These are phyloP conservation scores for Sebastes variabilis DNA, from an alignment of 2,797 vertebrate species.

Conservation along the genomic window DNA sequence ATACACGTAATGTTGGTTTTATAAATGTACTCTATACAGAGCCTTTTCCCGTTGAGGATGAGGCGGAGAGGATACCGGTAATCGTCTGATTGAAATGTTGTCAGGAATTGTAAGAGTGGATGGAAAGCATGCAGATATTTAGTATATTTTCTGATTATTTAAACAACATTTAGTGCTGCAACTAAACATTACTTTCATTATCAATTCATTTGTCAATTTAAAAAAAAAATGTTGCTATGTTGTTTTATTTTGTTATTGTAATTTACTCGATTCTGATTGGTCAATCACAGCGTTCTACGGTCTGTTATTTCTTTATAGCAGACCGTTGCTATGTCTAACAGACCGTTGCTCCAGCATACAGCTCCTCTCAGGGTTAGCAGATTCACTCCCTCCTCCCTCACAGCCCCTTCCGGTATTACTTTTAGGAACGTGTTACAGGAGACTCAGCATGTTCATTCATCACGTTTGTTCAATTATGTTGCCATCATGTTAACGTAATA, in stretches of 20 bases:
- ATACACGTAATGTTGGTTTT: not conserved
- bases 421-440: not conserved
- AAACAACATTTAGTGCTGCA: not conserved
- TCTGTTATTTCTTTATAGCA: too few relatives aligned
- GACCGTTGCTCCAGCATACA: not conserved
- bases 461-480: not conserved
- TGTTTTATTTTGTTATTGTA: not conserved
- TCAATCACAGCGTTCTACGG: too few relatives aligned
- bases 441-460: not conserved
- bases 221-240: not conserved
- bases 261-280: not conserved
- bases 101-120: fast-evolving
- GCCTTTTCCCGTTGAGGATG: not conserved
- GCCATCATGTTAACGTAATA: not conserved
- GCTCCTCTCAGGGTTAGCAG: not conserved
- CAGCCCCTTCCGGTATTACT: not conserved
- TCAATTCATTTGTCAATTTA: not conserved
- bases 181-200: not conserved
- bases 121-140: not conserved
- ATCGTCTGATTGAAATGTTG: not conserved
- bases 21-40: not conserved
- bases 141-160: not conserved
- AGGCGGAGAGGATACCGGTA: not conserved
- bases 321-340: too few relatives aligned
- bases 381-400: not conserved